A percentile compares a stretch with the other conserved stretches of the same genome.
Evolutionary conservation across 92 coral and sea anemone species (phyloP).

Genomic region (Montipora capitata): DNA sequence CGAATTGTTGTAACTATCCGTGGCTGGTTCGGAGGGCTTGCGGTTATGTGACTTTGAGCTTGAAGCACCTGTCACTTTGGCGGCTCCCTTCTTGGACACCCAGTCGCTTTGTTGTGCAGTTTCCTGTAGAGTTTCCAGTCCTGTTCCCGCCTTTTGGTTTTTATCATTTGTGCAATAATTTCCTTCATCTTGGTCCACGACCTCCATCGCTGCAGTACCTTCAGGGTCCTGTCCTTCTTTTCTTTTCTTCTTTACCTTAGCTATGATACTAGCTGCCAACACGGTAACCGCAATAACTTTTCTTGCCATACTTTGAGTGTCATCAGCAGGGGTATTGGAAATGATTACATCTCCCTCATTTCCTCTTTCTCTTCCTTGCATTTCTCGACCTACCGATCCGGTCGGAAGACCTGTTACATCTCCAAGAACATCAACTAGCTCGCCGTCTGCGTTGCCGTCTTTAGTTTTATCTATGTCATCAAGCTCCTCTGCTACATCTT

Average conservation of each 20-base stretch:
- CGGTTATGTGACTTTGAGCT: constrained; percentile 14
- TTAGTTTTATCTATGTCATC: constrained; percentile 68
- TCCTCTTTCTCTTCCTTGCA: constrained; percentile 40
- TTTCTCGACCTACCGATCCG: constrained; percentile 19
- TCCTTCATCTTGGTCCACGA: constrained; percentile 16
- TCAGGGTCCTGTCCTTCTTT: constrained; percentile 45
- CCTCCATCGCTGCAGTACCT: constrained; percentile 10
- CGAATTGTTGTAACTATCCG: constrained; percentile 35
- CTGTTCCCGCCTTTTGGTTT: constrained; percentile 17
- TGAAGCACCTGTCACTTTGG: constrained; percentile 34
- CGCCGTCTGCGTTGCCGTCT: constrained; percentile 59
- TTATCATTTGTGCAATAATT: constrained; percentile 11
- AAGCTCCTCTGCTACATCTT: constrained; percentile 84
- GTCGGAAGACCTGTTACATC: constrained; percentile 44
- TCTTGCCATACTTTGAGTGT: constrained; percentile 59
- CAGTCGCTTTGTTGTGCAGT: constrained; percentile 18
- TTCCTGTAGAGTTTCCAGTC: constrained; percentile 26
- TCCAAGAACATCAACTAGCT: constrained; percentile 56
- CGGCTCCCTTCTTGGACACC: constrained; percentile 27
- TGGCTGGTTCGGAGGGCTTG: constrained; percentile 30
- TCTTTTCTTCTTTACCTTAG: constrained; percentile 71
- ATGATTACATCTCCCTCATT: constrained; percentile 42
- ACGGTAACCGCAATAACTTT: constrained; percentile 83
- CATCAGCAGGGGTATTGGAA: constrained; percentile 43
- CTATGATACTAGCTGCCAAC: constrained; percentile 70